A percentile compares a stretch with the other conserved stretches of the same genome.
Evolutionary conservation across 30 jellyfish, hydroid and myxozoan genomes (phyloP).

Genomic region (Nemopilema nomurai): DNA sequence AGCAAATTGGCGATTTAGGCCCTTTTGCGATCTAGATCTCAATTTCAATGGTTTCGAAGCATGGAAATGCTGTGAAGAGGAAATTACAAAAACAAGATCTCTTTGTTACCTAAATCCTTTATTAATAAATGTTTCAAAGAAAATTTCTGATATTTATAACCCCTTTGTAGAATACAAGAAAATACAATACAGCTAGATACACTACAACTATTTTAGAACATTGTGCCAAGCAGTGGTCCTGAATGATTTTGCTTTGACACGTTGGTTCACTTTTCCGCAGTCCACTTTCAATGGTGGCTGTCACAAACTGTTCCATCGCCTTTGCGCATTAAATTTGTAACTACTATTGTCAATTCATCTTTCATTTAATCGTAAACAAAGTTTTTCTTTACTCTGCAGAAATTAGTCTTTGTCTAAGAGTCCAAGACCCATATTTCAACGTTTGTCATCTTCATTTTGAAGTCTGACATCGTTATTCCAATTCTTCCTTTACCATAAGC

Average conservation of each 20-base stretch:
- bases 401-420: background rate
- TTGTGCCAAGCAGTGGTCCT: no score
- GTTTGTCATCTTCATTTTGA: background rate
- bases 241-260: no score
- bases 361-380: no score
- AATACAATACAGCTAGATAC: background rate
- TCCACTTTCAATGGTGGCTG: no score
- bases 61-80: background rate
- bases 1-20: background rate
- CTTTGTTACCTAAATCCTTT: background rate
- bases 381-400: background rate
- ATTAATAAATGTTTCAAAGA: background rate
- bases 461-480: background rate
- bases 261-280: no score
- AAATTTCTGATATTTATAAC: background rate
- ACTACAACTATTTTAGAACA: no score
- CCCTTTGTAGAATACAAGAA: background rate
- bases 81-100: no score
- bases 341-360: background rate
- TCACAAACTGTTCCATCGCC: background rate
- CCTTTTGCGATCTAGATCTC: background rate
- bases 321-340: background rate
- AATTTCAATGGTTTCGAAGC: background rate
- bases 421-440: background rate
- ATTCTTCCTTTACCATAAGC: background rate